phyloP scores from a whole-genome alignment of 2,888 invertebrate species.

The Villa cingulata region DNA sequence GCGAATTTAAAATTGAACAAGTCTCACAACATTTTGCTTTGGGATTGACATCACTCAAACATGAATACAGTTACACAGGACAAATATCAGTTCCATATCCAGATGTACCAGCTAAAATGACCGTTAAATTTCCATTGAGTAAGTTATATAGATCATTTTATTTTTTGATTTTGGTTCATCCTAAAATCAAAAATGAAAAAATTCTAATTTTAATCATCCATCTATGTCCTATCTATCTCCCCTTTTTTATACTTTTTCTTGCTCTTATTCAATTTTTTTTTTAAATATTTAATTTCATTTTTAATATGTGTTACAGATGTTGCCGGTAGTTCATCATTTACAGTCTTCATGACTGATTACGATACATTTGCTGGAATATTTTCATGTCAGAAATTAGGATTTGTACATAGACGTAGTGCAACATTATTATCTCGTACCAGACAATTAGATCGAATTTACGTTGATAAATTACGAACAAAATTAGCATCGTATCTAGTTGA shows the following conservation, averaged over 20 bases:
- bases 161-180: too few relatives aligned
- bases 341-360: conserved; percentile 62
- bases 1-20: conserved; percentile 55
- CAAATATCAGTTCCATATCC: conserved; percentile 49
- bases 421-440: conserved; percentile 65
- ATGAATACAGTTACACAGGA: conserved; percentile 68
- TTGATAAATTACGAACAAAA: conserved; percentile 56
- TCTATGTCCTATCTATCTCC: too few relatives aligned
- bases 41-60: conserved; percentile 59
- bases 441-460: conserved; percentile 53
- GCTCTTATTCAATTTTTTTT: conserved; percentile 1
- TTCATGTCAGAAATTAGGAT: conserved; percentile 58
- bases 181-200: background rate
- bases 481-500: conserved; percentile 54
- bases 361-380: conserved; percentile 59
- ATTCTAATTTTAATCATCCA: background rate
- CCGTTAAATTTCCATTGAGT: conserved; percentile 66
- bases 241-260: too few relatives aligned
- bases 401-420: conserved; percentile 63
- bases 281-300: background rate
- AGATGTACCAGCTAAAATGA: conserved; percentile 56
- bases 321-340: conserved; percentile 60
- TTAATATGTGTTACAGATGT: conserved; percentile 41
- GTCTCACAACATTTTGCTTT: conserved; percentile 54
- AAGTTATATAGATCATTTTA: conserved; percentile 40